Evolutionary conservation across 2,888 invertebrate species (phyloP), one percentile per base, ranked within the genome.

Genomic region (Athalia rosae): DNA sequence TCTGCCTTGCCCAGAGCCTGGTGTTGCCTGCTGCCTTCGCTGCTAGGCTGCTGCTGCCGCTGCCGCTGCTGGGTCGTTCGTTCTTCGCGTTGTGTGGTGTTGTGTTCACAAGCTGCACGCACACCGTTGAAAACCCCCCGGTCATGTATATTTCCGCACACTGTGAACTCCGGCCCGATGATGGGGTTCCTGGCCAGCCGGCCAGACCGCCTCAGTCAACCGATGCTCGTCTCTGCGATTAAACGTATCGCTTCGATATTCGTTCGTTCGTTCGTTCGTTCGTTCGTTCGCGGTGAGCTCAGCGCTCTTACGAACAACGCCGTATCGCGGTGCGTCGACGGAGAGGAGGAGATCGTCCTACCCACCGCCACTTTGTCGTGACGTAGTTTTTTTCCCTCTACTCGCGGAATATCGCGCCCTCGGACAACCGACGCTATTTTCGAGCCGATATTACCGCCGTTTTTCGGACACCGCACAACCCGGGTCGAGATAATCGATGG

Each of bases 141-240:
- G 76, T 47, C 56, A 53, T 71, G 11, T 9, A 47, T 8, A 76
- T 48, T 50, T 53, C 66, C 66, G 58, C 63, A 64, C 66, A 66
- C 64, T 58, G 13, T 48, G 59, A 45, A 53, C 45, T 50, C 76
- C 64, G 80, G 80, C 77, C 56, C 78, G 73, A 78, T 76, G 78
- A 78, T 76, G 78, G 78, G 78, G 78, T 66, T 76, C 73, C 53
- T 62, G 62, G 74, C 56, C 73, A 63, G 78, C 78, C 76, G 77
- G 77, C 77, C 77, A 43, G 77, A 80, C 66, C 76, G 80, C 82
- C 80, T 83, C 85, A 85, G 85, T 84, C 84, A 83, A 82, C 79
- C 83, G 83, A 83, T 81, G 82, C 80, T 82, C 82, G 81, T 83
- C 81, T 79, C 79, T 79, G 78, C 74, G 78, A 78, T 74, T 78